Percentiles rank a stretch among this genome's conserved stretches.
phyloP scores from a whole-genome alignment of 1,140 invertebrate species.

The Myzus persicae region DNA sequence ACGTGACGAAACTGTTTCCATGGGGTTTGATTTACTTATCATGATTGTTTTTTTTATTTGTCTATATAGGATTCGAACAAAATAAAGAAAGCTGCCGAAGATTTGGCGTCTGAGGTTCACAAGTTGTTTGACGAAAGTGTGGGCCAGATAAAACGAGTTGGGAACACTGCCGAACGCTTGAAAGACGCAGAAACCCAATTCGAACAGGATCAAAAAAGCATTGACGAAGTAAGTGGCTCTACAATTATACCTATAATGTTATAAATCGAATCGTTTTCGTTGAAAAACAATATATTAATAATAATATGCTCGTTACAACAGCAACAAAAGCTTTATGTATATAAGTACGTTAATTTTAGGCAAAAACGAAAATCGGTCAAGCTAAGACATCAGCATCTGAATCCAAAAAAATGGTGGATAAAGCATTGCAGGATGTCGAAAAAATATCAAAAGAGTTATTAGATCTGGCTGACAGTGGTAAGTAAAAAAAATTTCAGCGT shows the following conservation, averaged over 20 bases:
- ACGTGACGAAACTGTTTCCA: conserved; percentile 40
- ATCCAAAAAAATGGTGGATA: conserved; percentile 80
- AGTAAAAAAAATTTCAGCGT: conserved; percentile 53
- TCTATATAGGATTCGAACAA: conserved; percentile 74
- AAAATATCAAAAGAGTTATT: conserved; percentile 82
- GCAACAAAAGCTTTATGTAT: background rate
- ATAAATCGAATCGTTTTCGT: background rate
- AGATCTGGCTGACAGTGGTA: conserved; percentile 78
- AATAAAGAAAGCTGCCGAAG: conserved; percentile 78
- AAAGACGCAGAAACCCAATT: conserved; percentile 77
- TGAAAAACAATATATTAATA: background rate
- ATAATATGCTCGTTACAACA: background rate
- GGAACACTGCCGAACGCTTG: conserved; percentile 75
- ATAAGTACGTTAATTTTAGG: conserved; percentile 65
- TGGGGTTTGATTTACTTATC: background rate
- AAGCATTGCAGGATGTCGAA: conserved; percentile 79
- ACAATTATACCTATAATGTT: conserved; percentile 59
- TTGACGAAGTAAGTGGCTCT: conserved; percentile 73
- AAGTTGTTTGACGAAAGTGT: conserved; percentile 80
- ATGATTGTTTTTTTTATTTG: no score
- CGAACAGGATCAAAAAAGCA: conserved; percentile 75
- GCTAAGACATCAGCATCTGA: conserved; percentile 82
- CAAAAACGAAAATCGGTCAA: conserved; percentile 81
- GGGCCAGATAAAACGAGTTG: conserved; percentile 75
- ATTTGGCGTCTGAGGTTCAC: conserved; percentile 77